Percentiles rank a stretch among this genome's conserved stretches.
Evolutionary conservation across 2,797 vertebrate genomes (phyloP).

Genomic region (Rhinoraja longicauda): DNA sequence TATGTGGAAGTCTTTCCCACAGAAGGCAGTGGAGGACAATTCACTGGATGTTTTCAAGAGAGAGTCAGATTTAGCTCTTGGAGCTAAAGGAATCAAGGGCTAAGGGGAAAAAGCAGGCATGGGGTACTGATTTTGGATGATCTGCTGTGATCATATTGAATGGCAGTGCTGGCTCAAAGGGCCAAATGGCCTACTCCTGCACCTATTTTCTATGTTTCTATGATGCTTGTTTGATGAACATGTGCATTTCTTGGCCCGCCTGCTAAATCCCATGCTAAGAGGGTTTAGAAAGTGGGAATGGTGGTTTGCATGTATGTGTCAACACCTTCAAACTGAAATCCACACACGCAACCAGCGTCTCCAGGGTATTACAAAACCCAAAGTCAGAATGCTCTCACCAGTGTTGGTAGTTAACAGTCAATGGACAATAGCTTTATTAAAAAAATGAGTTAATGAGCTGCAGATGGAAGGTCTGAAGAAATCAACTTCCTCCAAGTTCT

Average conservation of each 20-base stretch:
- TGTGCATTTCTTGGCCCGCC: not conserved
- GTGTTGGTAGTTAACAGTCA: not conserved
- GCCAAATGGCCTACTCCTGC: too few relatives aligned
- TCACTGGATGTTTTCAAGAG: too few relatives aligned
- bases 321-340: not conserved
- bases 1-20: too few relatives aligned
- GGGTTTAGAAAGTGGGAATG: not conserved
- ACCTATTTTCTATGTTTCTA: too few relatives aligned
- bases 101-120: too few relatives aligned
- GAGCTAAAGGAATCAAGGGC: too few relatives aligned
- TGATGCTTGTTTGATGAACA: not conserved
- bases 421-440: not conserved
- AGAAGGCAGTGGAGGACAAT: too few relatives aligned
- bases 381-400: not conserved
- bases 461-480: conserved; percentile 4
- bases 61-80: too few relatives aligned
- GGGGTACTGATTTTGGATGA: too few relatives aligned
- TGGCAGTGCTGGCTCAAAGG: too few relatives aligned
- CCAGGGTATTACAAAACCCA: not conserved
- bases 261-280: not conserved
- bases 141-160: too few relatives aligned
- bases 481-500: not conserved
- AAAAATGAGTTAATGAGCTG: not conserved
- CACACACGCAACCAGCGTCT: not conserved
- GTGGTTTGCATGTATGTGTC: not conserved